phyloP scores from a whole-genome alignment of 2,113 vertebrate species.

The Gallinago media region DNA sequence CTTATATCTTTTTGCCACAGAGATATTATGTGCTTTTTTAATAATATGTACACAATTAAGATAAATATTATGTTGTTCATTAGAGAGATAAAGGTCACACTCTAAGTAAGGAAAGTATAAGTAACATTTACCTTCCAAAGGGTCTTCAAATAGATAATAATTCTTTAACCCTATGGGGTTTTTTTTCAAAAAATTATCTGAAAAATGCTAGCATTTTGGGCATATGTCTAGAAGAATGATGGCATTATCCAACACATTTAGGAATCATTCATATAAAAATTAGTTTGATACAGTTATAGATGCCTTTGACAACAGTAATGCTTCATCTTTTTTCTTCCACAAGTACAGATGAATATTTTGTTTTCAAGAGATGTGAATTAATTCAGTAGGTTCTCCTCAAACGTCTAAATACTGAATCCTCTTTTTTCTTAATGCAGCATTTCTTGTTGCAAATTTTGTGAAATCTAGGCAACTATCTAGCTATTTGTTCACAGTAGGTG shows the following conservation, averaged over 20 bases:
- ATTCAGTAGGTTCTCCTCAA: not conserved
- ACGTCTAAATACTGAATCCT: not conserved
- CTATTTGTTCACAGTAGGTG: not conserved
- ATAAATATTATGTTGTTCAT: not conserved
- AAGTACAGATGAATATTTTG: not conserved
- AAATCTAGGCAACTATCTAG: not conserved
- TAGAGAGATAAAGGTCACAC: not conserved
- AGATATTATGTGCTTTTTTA: not conserved
- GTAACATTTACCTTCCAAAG: not conserved
- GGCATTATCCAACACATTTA: not conserved
- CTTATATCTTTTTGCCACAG: not conserved
- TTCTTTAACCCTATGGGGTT: not conserved
- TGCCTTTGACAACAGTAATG: not conserved
- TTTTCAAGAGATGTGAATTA: not conserved
- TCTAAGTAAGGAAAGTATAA: not conserved
- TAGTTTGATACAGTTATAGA: not conserved
- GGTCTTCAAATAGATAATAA: not conserved
- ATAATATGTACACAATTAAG: not conserved
- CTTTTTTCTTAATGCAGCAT: not conserved
- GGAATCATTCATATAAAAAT: not conserved
- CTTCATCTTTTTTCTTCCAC: not conserved
- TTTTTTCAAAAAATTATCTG: not conserved
- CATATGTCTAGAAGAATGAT: not conserved
- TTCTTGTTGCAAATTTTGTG: not conserved
- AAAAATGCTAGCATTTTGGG: slow-evolving; percentile 2